phyloP scores from a whole-genome alignment of 2,113 vertebrate genomes.

The Lathamus discolor region DNA sequence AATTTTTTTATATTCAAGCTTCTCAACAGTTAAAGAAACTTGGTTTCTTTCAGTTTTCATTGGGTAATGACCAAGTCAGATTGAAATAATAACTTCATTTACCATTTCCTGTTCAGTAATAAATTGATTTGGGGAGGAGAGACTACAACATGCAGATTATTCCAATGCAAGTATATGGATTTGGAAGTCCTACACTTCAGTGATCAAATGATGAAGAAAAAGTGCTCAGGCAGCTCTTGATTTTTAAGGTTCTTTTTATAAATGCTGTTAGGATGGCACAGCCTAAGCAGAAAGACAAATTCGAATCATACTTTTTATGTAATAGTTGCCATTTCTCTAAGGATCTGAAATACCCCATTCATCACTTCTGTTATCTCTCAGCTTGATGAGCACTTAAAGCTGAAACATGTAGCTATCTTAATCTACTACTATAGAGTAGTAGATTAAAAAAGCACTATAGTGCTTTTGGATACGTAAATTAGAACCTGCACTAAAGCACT shows the following conservation, averaged over 20 bases:
- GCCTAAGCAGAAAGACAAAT: constrained; percentile 50
- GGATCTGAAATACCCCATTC: constrained; percentile 57
- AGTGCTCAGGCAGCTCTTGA: constrained; percentile 3
- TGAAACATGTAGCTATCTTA: constrained; percentile 53
- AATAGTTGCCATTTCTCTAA: constrained; percentile 53
- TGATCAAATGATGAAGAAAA: background rate
- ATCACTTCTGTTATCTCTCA: constrained; percentile 56
- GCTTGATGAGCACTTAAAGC: constrained; percentile 57
- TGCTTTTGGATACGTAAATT: constrained; percentile 20
- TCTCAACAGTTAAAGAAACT: background rate
- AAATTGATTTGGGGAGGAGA: constrained; percentile 45
- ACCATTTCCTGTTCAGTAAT: background rate
- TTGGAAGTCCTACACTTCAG: constrained; percentile 11
- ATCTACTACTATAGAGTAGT: background rate
- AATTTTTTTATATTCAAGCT: background rate
- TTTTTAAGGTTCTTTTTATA: constrained; percentile 59
- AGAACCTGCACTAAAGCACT: background rate
- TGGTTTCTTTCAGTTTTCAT: background rate
- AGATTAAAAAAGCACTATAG: background rate
- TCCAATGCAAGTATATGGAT: constrained; percentile 2
- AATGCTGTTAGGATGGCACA: constrained; percentile 22
- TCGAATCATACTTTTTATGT: constrained; percentile 58
- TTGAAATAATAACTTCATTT: constrained; percentile 15
- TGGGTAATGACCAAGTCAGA: background rate
- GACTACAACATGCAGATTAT: constrained; percentile 15